Conservation (phyloP, 2,113 vertebrate species). For the Heliornis fulica region DNA sequence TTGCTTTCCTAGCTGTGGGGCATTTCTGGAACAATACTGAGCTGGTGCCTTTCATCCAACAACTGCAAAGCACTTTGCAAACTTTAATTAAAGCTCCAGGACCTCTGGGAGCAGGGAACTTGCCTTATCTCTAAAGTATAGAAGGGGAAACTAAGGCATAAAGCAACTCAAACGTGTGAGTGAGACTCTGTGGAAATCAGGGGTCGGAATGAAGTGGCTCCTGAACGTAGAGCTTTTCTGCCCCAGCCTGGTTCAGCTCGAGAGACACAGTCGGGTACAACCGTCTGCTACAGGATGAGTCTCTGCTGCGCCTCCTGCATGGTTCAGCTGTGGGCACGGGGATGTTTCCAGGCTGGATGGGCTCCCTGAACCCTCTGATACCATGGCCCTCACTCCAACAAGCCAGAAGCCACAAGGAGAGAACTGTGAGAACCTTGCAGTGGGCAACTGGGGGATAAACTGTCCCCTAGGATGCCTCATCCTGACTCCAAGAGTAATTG, state of each 20-base stretch:
- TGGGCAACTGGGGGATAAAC: not conserved
- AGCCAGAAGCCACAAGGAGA: not conserved
- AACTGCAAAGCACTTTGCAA: not conserved
- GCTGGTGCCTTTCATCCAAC: not conserved
- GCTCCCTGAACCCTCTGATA: not conserved
- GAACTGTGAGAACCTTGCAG: not conserved
- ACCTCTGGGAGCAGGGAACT: not conserved
- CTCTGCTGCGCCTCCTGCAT: not conserved
- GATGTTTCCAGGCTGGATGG: not conserved
- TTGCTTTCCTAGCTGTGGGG: not conserved
- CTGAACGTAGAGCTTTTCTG: not conserved
- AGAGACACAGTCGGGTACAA: not conserved
- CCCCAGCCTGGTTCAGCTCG: not conserved
- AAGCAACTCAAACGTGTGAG: not conserved
- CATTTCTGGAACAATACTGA: not conserved
- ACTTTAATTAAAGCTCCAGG: constrained; percentile 10
- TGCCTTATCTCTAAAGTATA: not conserved
- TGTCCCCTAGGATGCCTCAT: not conserved
- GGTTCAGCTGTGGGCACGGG: fast-evolving
- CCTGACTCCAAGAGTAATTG: not conserved
- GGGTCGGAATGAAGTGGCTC: not conserved
- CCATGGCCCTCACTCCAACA: fast-evolving
- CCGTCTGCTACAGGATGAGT: not conserved
- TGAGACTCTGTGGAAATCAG: not conserved
- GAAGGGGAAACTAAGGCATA: not conserved